Evolutionary conservation across 2,797 vertebrate genomes (phyloP).

Genomic region (Harpagifer antarcticus): DNA sequence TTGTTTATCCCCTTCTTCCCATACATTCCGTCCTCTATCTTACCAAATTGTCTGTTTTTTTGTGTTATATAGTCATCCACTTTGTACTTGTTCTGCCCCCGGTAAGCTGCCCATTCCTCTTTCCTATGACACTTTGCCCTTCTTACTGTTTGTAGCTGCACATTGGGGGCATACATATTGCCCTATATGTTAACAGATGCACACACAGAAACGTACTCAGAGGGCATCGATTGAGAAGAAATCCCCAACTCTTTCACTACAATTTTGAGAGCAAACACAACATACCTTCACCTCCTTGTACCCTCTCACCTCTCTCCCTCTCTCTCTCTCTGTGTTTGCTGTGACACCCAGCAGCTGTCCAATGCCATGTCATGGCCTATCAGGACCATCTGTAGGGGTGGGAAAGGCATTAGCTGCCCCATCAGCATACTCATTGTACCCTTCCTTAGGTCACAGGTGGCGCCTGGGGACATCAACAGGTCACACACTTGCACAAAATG

Average conservation of each 20-base stretch:
- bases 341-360: slow-evolving; percentile 62
- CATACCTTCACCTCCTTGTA: slow-evolving; percentile 13
- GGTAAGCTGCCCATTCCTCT: neutral
- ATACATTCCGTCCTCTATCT: neutral
- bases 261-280: slow-evolving; percentile 7
- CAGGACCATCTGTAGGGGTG: slow-evolving; percentile 60
- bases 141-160: neutral
- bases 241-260: neutral
- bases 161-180: neutral
- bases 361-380: slow-evolving; percentile 30
- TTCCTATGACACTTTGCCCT: neutral
- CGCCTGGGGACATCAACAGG: slow-evolving; percentile 34
- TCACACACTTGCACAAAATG: slow-evolving; percentile 18
- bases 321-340: neutral
- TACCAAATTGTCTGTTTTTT: slow-evolving; percentile 7
- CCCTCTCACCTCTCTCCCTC: neutral
- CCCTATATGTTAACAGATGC: neutral
- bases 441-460: slow-evolving; percentile 65
- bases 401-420: slow-evolving; percentile 58
- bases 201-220: slow-evolving; percentile 1
- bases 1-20: slow-evolving; percentile 10
- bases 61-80: slow-evolving; percentile 1
- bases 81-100: slow-evolving; percentile 6
- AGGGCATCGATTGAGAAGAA: neutral
- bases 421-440: slow-evolving; percentile 62